phyloP scores from a whole-genome alignment of 2,888 invertebrate genomes.

The Microchrysa polita region DNA sequence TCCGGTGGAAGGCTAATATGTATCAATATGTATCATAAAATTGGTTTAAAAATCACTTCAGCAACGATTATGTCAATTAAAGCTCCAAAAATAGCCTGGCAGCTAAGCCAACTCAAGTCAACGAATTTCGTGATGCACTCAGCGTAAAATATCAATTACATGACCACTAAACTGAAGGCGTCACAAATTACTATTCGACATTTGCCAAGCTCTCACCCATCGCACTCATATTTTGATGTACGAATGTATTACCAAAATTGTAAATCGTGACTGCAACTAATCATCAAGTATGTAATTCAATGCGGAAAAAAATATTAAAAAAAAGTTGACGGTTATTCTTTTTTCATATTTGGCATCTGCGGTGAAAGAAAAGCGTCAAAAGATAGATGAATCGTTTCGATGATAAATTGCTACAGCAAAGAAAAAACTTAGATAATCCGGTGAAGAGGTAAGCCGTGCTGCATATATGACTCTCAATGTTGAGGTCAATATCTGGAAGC shows the following conservation, averaged over 20 bases:
- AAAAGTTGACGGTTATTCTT: background rate
- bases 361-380: background rate
- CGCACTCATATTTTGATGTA: background rate
- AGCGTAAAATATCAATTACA: slow-evolving; percentile 26
- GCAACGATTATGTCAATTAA: no score
- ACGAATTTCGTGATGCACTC: slow-evolving; percentile 17
- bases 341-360: background rate
- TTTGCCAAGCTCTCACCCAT: slow-evolving; percentile 12
- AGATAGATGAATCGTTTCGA: background rate
- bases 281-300: background rate
- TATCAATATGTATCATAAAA: no score
- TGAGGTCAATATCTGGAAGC: slow-evolving; percentile 12
- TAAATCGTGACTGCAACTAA: slow-evolving; percentile 8
- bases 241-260: background rate
- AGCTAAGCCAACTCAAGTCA: background rate
- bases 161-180: slow-evolving; percentile 11
- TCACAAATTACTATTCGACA: background rate
- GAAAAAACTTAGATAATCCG: slow-evolving; percentile 7
- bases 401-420: background rate
- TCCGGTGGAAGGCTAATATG: no score
- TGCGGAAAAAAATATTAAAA: background rate
- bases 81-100: no score
- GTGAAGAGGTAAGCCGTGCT: background rate
- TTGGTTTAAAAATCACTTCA: no score
- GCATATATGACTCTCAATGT: slow-evolving; percentile 24